Evolutionary conservation across 2,797 vertebrate species (phyloP), one percentile per base, ranked within the genome.

Genomic region (Merluccius polli): DNA sequence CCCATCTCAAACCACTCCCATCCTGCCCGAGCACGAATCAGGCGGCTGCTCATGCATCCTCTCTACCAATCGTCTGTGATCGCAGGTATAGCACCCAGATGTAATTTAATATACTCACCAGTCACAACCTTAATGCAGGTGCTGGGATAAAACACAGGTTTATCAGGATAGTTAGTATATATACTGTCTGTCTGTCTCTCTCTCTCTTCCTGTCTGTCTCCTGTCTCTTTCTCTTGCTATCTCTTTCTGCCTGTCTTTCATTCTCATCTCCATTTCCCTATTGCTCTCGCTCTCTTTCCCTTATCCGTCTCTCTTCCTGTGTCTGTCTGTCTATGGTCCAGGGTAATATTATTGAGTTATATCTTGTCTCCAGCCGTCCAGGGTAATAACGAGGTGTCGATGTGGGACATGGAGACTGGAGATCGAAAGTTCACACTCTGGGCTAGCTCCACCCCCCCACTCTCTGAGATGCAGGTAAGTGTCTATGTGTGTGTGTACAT

Each of bases 351-450:
- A 63, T 10, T 63, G 6, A 63, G 52, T n/a, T 63, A 27, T 72
- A 12, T 72, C n/a, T 72, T 38, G 91, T 74, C 18, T 80, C 10
- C 41, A 99, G 98, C 98, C 81, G 97, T 97, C 71, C 97, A 99
- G 92, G 97, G 98, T 70, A 99, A 99, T 80, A 99, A 99, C 18
- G 98, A 99, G 84, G 98, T 99, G 67, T 99, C 98, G 21, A 98
- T 98, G 95, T 99, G 98, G 98, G 97, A 99, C 94, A 98, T 99
- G 97, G 97, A 99, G 91, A 99, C 98, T 0, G 98, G 97, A 0
- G 97, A 99, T 83, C 89, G 97, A 27, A 96, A 97, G 77, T 96
- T 98, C 87, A 99, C 97, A 0, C 86, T 99, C 69, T 99, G 98
- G 98, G 97, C 97, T 59, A 99, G 98, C 84, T 95, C 95, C 0